phyloP scores from a whole-genome alignment of 2,797 vertebrate species.

The Pitangus sulphuratus region DNA sequence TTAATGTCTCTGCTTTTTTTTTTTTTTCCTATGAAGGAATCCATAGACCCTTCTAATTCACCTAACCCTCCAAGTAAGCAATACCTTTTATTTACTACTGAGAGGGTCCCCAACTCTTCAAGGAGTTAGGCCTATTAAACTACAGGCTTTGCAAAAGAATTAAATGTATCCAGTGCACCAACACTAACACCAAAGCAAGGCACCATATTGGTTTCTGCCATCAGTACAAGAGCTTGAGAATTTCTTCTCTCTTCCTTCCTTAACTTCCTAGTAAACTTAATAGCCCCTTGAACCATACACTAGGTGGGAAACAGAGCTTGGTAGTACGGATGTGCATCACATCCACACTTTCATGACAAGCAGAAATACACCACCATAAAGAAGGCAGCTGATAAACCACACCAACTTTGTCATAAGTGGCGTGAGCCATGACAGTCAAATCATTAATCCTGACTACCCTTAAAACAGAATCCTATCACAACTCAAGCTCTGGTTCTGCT shows the following conservation, averaged over 20 bases:
- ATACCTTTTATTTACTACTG: background rate
- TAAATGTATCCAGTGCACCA: background rate
- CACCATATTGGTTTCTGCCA: background rate
- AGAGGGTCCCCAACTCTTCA: background rate
- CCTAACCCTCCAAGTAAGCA: background rate
- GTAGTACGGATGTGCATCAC: fast-evolving
- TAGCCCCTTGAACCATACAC: background rate
- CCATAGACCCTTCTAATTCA: background rate
- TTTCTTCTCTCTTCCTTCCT: background rate
- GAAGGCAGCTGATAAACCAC: background rate
- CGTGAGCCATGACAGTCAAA: background rate
- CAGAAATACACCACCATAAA: background rate
- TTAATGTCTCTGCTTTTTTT: background rate
- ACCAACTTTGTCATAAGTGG: background rate
- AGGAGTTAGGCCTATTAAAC: background rate
- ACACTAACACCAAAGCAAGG: background rate
- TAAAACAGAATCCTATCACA: background rate
- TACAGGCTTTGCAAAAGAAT: background rate
- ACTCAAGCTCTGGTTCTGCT: background rate
- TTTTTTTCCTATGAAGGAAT: background rate
- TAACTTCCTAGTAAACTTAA: background rate
- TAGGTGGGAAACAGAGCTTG: background rate
- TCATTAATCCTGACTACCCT: background rate
- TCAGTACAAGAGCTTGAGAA: background rate
- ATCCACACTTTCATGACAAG: background rate